Base-by-base conservation (phyloP, 2,797 vertebrate species). In the Sebastes diploproa region DNA sequence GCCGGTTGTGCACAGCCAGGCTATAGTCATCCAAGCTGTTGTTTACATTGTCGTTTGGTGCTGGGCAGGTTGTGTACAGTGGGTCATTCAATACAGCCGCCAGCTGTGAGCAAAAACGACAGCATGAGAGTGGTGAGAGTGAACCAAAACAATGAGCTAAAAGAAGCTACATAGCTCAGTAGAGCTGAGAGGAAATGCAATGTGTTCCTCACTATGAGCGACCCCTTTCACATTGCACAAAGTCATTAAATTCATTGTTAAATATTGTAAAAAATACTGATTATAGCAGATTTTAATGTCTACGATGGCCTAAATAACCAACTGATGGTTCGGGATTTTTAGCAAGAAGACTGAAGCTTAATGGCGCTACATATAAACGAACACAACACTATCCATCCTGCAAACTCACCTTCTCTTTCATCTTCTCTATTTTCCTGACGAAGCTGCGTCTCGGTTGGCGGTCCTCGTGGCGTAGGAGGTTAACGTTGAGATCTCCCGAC, bases 341-440 rank as follows among this genome's bases (percentile, higher is more conserved):
- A 38, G 8, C 42, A 50, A 9, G 46, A 50, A 50, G 46, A 63
- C 14, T 71, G 42, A 77, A 82, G 25, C 18, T 42, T 8, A 72
- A 60, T 46, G 27, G 5, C 25, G 0, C 55, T 7, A 20, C 25
- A 58, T 8, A 7, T 60, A 63, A 55, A 58, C 9, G 65, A 54
- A 42, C 27, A 34, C 29, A 30, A 5, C 23, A 20, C 7, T 13
- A 3, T 50, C n/a, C 20, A 30, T 16, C 8, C 6, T 32, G 18
- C 20, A 9, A 9, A 4, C 87, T 75, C 88, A 93, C 97, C 96
- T 99, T 98, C 93, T 99, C 98, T 89, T 98, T 99, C 97, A 99
- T 99, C 94, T 99, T 98, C 92, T 98, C 97, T 0, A 99, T 98
- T 92, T 99, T 99, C 88, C 96, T 96, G 90, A 96, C 97, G 0